Percentiles rank a stretch among this genome's conserved stretches.
phyloP scores from a whole-genome alignment of 2,797 vertebrate genomes.

The Micropoecilia bifurca region DNA sequence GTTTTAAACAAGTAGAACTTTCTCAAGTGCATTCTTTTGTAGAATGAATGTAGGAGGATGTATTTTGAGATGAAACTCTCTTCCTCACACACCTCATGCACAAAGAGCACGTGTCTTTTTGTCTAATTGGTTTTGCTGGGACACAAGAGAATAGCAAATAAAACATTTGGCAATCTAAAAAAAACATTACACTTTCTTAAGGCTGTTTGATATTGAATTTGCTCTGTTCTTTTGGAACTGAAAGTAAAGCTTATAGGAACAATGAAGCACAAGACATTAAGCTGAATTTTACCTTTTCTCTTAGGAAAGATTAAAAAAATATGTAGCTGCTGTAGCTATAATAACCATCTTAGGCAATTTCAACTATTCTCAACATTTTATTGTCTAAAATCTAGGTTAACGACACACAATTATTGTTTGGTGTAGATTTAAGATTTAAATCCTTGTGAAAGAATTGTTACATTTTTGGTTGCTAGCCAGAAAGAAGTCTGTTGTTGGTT shows the following conservation, averaged over 20 bases:
- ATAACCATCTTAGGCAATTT: no score
- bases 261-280: neutral
- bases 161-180: neutral
- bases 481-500: neutral
- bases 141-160: neutral
- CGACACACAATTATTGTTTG: neutral
- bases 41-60: constrained; percentile 4
- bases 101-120: neutral
- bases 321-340: no score
- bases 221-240: neutral
- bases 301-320: no score
- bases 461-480: neutral
- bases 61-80: constrained; percentile 16
- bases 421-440: neutral
- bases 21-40: constrained; percentile 18
- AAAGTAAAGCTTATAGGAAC: neutral
- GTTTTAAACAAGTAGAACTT: constrained; percentile 68
- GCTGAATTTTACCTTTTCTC: neutral
- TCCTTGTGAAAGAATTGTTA: neutral
- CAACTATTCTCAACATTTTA: no score
- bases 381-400: neutral
- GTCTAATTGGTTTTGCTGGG: neutral
- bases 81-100: neutral
- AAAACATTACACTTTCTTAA: neutral
- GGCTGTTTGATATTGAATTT: neutral